phyloP scores from a whole-genome alignment of 2,888 invertebrate genomes.

The Thymelicus lineola region DNA sequence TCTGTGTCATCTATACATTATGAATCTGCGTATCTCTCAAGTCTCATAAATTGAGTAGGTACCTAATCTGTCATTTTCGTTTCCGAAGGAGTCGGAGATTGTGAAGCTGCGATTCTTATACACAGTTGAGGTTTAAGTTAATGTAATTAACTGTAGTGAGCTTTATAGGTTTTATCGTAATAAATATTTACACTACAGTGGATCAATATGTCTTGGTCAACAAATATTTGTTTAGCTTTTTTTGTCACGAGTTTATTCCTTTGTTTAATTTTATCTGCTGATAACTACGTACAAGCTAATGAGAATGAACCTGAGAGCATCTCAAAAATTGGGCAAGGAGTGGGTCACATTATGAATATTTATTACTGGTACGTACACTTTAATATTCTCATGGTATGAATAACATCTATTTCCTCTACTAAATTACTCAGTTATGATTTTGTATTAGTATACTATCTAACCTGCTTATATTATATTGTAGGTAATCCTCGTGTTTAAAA shows the following conservation, averaged over 20 bases:
- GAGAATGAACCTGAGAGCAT: slow-evolving; percentile 88
- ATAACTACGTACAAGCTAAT: slow-evolving; percentile 65
- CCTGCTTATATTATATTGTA: not conserved
- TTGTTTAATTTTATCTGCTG: slow-evolving; percentile 63
- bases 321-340: slow-evolving; percentile 81
- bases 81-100: too few species aligned
- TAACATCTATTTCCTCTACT: not conserved
- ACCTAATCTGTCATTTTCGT: too few species aligned
- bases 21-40: too few species aligned
- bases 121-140: not conserved
- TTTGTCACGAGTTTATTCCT: slow-evolving; percentile 62
- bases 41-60: too few species aligned
- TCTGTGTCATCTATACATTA: too few species aligned
- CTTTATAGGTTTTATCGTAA: not conserved
- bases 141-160: not conserved
- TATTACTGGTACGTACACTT: slow-evolving; percentile 90
- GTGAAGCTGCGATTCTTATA: not conserved
- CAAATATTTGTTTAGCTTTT: slow-evolving; percentile 61
- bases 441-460: not conserved
- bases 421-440: not conserved
- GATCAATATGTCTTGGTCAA: slow-evolving; percentile 61
- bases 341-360: slow-evolving; percentile 91
- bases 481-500: too few species aligned
- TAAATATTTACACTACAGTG: not conserved
- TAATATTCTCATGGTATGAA: slow-evolving; percentile 12